Percentiles rank a stretch among this genome's conserved stretches.
Evolutionary conservation across 2,888 invertebrate species (phyloP).

Genomic region (Odontocerum albicorne): DNA sequence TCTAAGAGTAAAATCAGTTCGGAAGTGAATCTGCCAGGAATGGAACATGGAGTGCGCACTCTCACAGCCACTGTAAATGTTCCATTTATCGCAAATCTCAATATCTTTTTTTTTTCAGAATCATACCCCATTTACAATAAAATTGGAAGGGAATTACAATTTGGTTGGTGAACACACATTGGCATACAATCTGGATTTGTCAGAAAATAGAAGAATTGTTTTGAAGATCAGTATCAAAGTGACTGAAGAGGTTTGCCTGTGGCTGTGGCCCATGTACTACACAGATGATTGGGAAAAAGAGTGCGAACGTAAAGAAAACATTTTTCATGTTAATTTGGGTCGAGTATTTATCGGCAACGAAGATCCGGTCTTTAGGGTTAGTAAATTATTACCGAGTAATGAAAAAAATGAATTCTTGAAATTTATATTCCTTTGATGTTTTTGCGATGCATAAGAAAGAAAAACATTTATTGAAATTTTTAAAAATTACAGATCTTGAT

Average conservation of each 20-base stretch:
- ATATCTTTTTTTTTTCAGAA: slow-evolving; percentile 43
- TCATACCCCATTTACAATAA: slow-evolving; percentile 43
- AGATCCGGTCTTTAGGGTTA: slow-evolving; percentile 53
- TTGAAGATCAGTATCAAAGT: slow-evolving; percentile 44
- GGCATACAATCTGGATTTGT: slow-evolving; percentile 49
- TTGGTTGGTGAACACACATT: slow-evolving; percentile 45
- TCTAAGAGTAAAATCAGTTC: too few species aligned
- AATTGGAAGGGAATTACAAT: slow-evolving; percentile 45
- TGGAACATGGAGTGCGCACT: too few species aligned
- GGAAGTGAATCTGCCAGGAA: too few species aligned
- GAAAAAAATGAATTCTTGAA: too few species aligned
- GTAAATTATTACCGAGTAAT: too few species aligned
- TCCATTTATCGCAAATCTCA: too few species aligned
- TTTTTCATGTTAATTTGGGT: slow-evolving; percentile 38
- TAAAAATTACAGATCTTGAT: too few species aligned
- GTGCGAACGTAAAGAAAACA: slow-evolving; percentile 36
- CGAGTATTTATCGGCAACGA: slow-evolving; percentile 54
- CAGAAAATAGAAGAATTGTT: slow-evolving; percentile 46
- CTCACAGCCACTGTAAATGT: too few species aligned
- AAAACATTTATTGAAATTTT: too few species aligned
- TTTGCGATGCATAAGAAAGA: too few species aligned
- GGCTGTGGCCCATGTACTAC: slow-evolving; percentile 17
- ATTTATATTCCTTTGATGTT: too few species aligned
- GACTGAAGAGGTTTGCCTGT: slow-evolving; percentile 8
- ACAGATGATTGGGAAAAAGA: slow-evolving; percentile 36